Base-by-base conservation (phyloP, 2,888 invertebrate genomes). In the Polymixis lichenea region DNA sequence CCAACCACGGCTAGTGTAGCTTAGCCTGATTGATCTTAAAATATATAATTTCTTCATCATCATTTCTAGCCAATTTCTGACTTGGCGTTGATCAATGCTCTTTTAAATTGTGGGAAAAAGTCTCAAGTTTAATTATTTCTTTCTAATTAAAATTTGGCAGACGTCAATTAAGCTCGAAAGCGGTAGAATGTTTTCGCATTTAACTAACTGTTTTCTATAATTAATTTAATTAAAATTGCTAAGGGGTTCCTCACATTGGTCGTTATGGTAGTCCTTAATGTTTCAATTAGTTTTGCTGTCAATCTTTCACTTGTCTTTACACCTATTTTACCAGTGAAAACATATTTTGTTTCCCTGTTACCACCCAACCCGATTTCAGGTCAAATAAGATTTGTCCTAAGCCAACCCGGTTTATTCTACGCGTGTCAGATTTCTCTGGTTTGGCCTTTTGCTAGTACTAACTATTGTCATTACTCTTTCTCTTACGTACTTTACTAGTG, bases 91-190 rank as follows among this genome's bases (percentile, higher is more conserved):
- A 60, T 72, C 25, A 74, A 53, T 49, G n/a, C 22, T 66, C 17
- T 62, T 73, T 62, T 32, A 38, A 62, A 56, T 67, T 67, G 66
- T 74, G 74, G 22, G 67, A 80, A 80, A 67, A 74, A 51, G 67
- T 74, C 22, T 80, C 15, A 15, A n/a, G 17, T 56, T 62, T 46
- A 67, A 78, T 67, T 62, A 53, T 74, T 60, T 67, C 6, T 62
- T 49, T 78, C 56, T 72, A 70, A 81, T 67, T 67, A 38, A 67
- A n/a, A 67, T 72, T 72, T 68, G 60, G 60, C 72, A 60, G 32
- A 51, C 58, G 51, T 82, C 67, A 65, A 80, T 82, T 78, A 78
- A 58, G 51, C 60, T 56, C 51, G 72, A 72, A 82, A 82, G 72
- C 72, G 64, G 60, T 46, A 43, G 28, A 68, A 69, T 51, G 43